Base-by-base conservation (phyloP, 1,140 invertebrate genomes). In the Bathynomus jamesi region DNA sequence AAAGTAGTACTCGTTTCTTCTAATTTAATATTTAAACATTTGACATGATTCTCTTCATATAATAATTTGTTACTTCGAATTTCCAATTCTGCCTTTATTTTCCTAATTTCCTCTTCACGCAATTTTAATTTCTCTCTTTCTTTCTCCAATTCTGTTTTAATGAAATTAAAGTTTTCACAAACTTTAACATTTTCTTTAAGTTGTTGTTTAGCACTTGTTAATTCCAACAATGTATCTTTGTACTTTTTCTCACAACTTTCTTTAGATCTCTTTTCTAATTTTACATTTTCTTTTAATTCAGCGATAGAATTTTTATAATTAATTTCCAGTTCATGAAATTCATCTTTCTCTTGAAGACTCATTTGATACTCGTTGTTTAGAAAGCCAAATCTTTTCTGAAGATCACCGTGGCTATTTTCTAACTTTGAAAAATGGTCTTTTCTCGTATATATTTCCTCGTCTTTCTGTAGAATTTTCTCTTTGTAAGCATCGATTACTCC, bases 191-290 rank as follows among this genome's bases (percentile, higher is more conserved):
- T 53, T 53, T 17, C 21, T 53, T 53, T 21, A 21, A 53, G 40
- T 53, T 53, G 11, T 3, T 53, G 40, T 53, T 53, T 53, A 53
- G 21, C 11, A 53, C 11, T 21, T 1, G 13, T 1, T 5, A 53
- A 53, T 53, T 53, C 40, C 13, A 17, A 11, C 13, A 53, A 11
- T 53, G 13, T 53, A 17, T 53, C 40, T 53, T 53, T 53, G 21
- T 1, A 53, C 30, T 71, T 75, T 61, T 30, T 66, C 68, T 69
- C 72, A 21, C 63, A 53, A 46, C 40, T 78, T 60, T 68, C 71
- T 69, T 65, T 78, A 21, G 70, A 46, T 61, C 65, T 76, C 30
- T 61, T 73, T 61, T 76, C 77, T 28, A 65, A 74, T 61, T 67
- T 67, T 40, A 69, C 64, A 40, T 29, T 70, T 28, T 67, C 73